Conservation (phyloP, 1,140 invertebrate species). For the Kradibia gibbosae region DNA sequence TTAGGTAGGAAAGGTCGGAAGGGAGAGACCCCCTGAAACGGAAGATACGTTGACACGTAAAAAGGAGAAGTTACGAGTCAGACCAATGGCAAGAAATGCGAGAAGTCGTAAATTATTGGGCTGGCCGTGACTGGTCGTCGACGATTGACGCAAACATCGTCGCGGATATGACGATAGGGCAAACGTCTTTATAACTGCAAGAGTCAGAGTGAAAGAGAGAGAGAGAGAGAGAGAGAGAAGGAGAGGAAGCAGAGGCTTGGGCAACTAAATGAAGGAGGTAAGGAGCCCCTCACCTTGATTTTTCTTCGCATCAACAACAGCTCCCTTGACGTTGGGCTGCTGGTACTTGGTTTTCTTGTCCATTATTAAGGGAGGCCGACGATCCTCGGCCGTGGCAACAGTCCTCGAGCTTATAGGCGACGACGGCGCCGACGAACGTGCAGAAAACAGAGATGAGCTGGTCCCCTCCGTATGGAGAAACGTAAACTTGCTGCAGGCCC, state of each 20-base stretch:
- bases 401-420: background rate
- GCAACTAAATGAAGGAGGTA: background rate
- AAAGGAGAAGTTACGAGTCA: background rate
- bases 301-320: conserved; percentile 79
- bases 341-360: conserved; percentile 80
- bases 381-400: background rate
- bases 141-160: background rate
- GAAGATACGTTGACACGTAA: background rate
- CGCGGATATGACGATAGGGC: background rate
- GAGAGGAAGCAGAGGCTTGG: no score
- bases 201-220: background rate
- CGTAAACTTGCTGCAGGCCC: conserved; percentile 76
- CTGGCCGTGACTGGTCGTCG: background rate
- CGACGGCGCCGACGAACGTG: background rate
- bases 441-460: conserved; percentile 61
- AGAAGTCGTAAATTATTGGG: no score
- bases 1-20: no score
- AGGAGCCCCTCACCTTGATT: conserved; percentile 75
- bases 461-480: conserved; percentile 82
- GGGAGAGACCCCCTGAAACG: no score
- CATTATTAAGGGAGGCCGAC: conserved; percentile 72
- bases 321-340: conserved; percentile 77
- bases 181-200: background rate
- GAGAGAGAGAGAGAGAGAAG: background rate
- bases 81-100: background rate